Evolutionary conservation across 2,113 vertebrate species (phyloP).

Genomic region (Chionis minor): DNA sequence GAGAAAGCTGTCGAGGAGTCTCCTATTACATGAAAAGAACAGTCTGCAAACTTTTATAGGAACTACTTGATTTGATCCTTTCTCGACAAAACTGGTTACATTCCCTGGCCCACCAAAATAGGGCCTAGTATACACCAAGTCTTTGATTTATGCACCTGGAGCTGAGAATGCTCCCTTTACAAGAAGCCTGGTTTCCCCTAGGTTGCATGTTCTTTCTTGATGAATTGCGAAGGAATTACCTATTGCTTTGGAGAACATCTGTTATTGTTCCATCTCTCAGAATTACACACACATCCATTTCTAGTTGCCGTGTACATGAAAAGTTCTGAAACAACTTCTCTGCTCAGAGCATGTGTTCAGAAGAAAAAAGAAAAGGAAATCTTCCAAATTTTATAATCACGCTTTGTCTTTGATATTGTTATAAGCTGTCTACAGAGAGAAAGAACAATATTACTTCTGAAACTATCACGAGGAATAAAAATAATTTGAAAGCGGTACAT

Average conservation of each 20-base stretch:
- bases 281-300: not conserved
- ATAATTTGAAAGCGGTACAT: not conserved
- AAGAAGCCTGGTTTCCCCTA: conserved; percentile 44
- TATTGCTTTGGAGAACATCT: conserved; percentile 47
- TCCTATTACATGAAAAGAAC: not conserved
- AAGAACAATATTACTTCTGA: not conserved
- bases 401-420: not conserved
- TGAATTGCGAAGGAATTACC: conserved; percentile 25
- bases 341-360: not conserved
- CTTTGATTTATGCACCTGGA: conserved; percentile 49
- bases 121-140: not conserved
- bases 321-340: not conserved
- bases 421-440: not conserved
- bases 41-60: not conserved
- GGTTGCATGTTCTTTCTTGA: conserved; percentile 10
- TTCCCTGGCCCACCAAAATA: conserved; percentile 27
- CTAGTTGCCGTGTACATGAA: not conserved
- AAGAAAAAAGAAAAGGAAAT: not conserved
- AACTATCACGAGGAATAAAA: not conserved
- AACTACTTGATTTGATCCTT: not conserved
- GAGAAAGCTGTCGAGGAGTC: not conserved
- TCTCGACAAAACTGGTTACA: not conserved
- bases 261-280: not conserved
- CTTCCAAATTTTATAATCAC: not conserved
- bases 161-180: conserved; percentile 22